phyloP scores from a whole-genome alignment of 2,888 invertebrate genomes.

The Siphlonurus alternatus region DNA sequence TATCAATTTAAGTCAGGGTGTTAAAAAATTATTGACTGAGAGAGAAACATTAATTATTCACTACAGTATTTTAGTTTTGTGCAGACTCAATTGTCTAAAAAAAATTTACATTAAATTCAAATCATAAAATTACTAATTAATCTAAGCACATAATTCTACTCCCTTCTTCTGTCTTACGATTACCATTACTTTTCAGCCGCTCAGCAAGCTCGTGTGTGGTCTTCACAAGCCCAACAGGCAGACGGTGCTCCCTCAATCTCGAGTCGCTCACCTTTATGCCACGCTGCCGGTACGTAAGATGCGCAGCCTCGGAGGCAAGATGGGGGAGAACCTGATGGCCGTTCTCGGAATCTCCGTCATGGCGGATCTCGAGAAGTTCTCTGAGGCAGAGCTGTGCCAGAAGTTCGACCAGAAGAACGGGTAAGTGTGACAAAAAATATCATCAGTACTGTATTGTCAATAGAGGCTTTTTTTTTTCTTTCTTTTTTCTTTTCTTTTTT shows the following conservation, averaged over 20 bases:
- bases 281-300: slow-evolving; percentile 67
- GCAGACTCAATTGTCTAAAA: too few relatives aligned
- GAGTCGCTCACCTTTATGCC: slow-evolving; percentile 46
- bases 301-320: slow-evolving; percentile 83
- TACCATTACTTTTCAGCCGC: slow-evolving; percentile 48
- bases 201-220: slow-evolving; percentile 88
- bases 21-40: too few relatives aligned
- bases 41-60: too few relatives aligned
- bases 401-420: slow-evolving; percentile 76
- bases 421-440: slow-evolving; percentile 30
- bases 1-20: too few relatives aligned
- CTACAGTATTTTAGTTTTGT: too few relatives aligned
- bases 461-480: neutral
- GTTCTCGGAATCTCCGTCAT: slow-evolving; percentile 57
- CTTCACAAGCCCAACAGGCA: slow-evolving; percentile 85
- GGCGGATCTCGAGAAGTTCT: slow-evolving; percentile 56
- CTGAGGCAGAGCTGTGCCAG: slow-evolving; percentile 50
- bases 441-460: neutral
- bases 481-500: slow-evolving; percentile 8
- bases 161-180: too few relatives aligned
- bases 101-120: too few relatives aligned
- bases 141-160: too few relatives aligned
- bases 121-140: too few relatives aligned
- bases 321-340: slow-evolving; percentile 65
- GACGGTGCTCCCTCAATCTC: slow-evolving; percentile 65